phyloP scores from a whole-genome alignment of 2,797 vertebrate genomes.

The Chelon auratus region DNA sequence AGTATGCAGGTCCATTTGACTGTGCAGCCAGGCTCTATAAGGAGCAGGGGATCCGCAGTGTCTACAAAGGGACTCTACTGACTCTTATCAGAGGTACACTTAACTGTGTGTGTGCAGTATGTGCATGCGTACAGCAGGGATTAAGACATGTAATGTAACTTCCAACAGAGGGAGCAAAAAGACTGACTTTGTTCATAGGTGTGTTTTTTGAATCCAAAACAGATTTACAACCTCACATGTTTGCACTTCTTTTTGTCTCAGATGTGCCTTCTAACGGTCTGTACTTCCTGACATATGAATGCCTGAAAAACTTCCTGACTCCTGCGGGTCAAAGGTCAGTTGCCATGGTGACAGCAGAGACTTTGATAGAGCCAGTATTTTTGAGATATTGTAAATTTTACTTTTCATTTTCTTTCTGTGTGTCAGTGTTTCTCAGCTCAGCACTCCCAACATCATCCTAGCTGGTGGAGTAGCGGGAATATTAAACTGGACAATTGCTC shows the following conservation, averaged over 20 bases:
- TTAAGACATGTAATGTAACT: no score
- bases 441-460: conserved; percentile 81
- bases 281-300: conserved; percentile 85
- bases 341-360: neutral
- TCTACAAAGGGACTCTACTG: conserved; percentile 84
- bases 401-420: neutral
- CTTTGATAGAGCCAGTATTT: no score
- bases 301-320: conserved; percentile 79
- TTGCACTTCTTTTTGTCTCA: conserved; percentile 20
- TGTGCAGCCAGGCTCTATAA: conserved; percentile 82
- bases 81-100: conserved; percentile 83
- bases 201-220: conserved; percentile 1
- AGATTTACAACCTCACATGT: neutral
- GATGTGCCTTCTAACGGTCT: conserved; percentile 84
- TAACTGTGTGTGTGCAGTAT: neutral
- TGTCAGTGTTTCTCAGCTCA: conserved; percentile 77
- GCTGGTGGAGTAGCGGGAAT: conserved; percentile 84
- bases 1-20: conserved; percentile 81
- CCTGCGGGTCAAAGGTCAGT: conserved; percentile 83
- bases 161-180: no score
- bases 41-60: conserved; percentile 78
- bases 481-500: conserved; percentile 84
- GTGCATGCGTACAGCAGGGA: no score
- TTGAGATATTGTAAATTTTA: neutral
- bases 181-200: no score